Conservation (phyloP, 2,888 invertebrate genomes). For the Latheticus oryzae region DNA sequence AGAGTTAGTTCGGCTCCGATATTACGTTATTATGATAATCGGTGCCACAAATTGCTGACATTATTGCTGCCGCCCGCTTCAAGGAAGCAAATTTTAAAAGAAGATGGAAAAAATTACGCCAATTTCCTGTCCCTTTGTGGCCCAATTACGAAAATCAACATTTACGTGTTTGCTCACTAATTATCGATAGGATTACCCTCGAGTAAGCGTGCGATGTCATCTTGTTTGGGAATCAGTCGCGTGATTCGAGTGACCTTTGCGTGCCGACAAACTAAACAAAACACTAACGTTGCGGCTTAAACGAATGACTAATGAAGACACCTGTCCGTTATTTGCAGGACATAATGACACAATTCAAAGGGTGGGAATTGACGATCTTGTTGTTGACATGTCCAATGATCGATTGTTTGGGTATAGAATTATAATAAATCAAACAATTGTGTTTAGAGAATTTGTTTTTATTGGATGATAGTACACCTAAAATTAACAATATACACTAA, state of each 20-base stretch:
- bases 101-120: slow-evolving; percentile 24
- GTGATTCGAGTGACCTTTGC: slow-evolving; percentile 57
- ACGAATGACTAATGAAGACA: slow-evolving; percentile 53
- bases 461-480: slow-evolving; percentile 62
- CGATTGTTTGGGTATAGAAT: neutral
- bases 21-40: slow-evolving; percentile 60
- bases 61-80: slow-evolving; percentile 36
- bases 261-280: slow-evolving; percentile 48
- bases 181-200: slow-evolving; percentile 30
- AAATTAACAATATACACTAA: slow-evolving; percentile 64
- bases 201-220: slow-evolving; percentile 36
- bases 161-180: slow-evolving; percentile 31
- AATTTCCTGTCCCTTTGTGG: no score
- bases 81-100: no score
- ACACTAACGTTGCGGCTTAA: slow-evolving; percentile 35
- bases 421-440: slow-evolving; percentile 24
- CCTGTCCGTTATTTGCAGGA: slow-evolving; percentile 45
- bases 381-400: slow-evolving; percentile 4
- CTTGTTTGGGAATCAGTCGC: slow-evolving; percentile 44
- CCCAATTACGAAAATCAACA: slow-evolving; percentile 38
- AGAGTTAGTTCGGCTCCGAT: slow-evolving; percentile 51
- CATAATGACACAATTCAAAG: slow-evolving; percentile 39
- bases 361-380: slow-evolving; percentile 3
- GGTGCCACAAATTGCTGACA: slow-evolving; percentile 55
- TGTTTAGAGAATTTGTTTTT: slow-evolving; percentile 60